These are phyloP conservation scores for Cliona cf. orientalis DNA, from an alignment of 37 sponge, comb jelly and placozoan genomes.

Conservation along the genomic window DNA sequence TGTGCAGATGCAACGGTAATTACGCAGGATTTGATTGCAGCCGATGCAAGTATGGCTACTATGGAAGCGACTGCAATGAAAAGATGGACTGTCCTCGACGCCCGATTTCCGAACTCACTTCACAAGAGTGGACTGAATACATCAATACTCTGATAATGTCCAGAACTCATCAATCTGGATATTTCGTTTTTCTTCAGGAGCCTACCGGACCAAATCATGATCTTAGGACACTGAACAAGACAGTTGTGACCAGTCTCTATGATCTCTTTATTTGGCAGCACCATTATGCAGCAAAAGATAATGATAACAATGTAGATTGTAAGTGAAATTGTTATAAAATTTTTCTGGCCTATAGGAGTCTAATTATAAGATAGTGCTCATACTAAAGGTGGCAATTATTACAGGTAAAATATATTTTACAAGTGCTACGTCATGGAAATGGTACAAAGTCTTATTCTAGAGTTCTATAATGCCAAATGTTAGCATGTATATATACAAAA, in stretches of 20 bases:
- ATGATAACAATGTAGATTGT: neutral
- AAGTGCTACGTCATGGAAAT: too few relatives aligned
- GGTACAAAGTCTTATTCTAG: too few relatives aligned
- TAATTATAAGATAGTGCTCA: too few relatives aligned
- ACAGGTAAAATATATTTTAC: too few relatives aligned
- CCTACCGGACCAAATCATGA: constrained; percentile 13
- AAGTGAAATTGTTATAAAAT: too few relatives aligned
- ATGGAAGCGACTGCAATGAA: constrained; percentile 37
- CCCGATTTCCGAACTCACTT: constrained; percentile 14
- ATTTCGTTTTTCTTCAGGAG: constrained; percentile 44
- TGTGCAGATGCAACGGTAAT: constrained; percentile 61
- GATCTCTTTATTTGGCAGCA: constrained; percentile 53
- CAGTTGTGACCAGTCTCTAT: constrained; percentile 49
- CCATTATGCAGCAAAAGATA: constrained; percentile 65
- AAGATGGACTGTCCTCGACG: constrained; percentile 22
- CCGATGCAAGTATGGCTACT: constrained; percentile 58
- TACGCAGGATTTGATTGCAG: constrained; percentile 63
- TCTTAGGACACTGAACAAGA: constrained; percentile 7
- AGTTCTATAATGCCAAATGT: too few relatives aligned
- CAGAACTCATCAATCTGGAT: constrained; percentile 33
- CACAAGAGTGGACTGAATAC: constrained; percentile 40
- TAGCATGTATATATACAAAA: too few relatives aligned
- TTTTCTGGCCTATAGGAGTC: too few relatives aligned
- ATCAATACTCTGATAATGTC: constrained; percentile 23
- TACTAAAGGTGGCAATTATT: too few relatives aligned